These are phyloP conservation scores for Actias luna DNA, from an alignment of 2,888 invertebrate genomes.

Conservation along the genomic window DNA sequence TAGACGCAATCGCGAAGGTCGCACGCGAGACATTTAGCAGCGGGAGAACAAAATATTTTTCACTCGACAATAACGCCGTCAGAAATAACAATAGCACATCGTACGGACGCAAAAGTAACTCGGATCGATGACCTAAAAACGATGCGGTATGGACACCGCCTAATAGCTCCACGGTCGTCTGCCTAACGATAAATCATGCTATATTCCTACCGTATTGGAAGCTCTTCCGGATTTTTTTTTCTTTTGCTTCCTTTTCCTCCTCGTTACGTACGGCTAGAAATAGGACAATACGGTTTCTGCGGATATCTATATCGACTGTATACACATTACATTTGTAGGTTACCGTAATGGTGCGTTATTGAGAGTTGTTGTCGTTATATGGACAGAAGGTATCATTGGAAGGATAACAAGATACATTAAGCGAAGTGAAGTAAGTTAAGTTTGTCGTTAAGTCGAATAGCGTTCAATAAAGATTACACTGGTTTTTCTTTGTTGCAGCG, in stretches of 20 bases:
- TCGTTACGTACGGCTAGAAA: background rate
- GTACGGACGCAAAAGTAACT: slow-evolving; percentile 15
- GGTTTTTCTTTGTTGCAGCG: too few relatives aligned
- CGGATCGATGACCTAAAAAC: slow-evolving; percentile 34
- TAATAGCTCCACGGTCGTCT: slow-evolving; percentile 12
- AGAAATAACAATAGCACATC: slow-evolving; percentile 13
- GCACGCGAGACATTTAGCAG: background rate
- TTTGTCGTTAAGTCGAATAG: too few relatives aligned
- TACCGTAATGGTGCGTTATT: too few relatives aligned
- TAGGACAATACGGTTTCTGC: background rate
- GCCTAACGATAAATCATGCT: slow-evolving; percentile 5
- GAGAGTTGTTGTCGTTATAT: too few relatives aligned
- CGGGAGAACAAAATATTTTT: background rate
- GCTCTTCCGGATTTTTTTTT: background rate
- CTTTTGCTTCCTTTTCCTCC: background rate
- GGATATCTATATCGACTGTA: background rate
- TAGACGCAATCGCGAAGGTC: background rate
- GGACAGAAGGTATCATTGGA: too few relatives aligned
- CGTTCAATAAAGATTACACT: too few relatives aligned
- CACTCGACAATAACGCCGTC: background rate
- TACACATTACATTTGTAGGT: too few relatives aligned
- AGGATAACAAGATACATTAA: too few relatives aligned
- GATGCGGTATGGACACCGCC: slow-evolving; percentile 6
- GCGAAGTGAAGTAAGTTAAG: too few relatives aligned
- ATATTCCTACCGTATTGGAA: slow-evolving; percentile 6